phyloP scores from a whole-genome alignment of 35 echinoderm and acorn worm species.

The Diadema setosum region DNA sequence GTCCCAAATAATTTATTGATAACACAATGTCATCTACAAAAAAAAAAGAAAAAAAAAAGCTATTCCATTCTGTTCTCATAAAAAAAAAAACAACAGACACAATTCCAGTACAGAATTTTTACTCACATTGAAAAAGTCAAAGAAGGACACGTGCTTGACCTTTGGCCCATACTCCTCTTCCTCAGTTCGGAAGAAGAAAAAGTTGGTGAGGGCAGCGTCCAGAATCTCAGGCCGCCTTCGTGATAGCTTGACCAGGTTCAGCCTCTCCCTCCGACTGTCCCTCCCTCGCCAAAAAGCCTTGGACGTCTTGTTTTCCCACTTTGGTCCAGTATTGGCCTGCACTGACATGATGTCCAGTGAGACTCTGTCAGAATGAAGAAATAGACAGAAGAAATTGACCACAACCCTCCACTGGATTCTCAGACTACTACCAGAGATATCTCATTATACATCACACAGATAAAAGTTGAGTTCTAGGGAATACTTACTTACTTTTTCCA shows the following conservation, averaged over 20 bases:
- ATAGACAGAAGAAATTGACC: neutral
- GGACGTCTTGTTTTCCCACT: slow-evolving; percentile 81
- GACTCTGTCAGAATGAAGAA: slow-evolving; percentile 46
- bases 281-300: slow-evolving; percentile 93
- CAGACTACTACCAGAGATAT: too few species aligned
- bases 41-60: too few species aligned
- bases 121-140: slow-evolving; percentile 97
- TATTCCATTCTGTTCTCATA: too few species aligned
- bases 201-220: slow-evolving; percentile 94
- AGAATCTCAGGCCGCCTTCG: slow-evolving; percentile 70
- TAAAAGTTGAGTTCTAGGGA: too few species aligned
- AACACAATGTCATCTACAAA: too few species aligned
- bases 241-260: slow-evolving; percentile 81
- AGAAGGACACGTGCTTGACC: slow-evolving; percentile 94
- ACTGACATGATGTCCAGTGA: slow-evolving; percentile 90
- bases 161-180: slow-evolving; percentile 91
- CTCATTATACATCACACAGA: too few species aligned
- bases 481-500: too few species aligned
- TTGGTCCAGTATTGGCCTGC: slow-evolving; percentile 90
- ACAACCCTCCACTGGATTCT: too few species aligned
- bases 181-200: slow-evolving; percentile 78
- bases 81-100: too few species aligned
- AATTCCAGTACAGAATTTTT: too few species aligned
- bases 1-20: too few species aligned
- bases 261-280: slow-evolving; percentile 80